Evolutionary conservation across 2,797 vertebrate species (phyloP).

Genomic region (Novumbra hubbsi): DNA sequence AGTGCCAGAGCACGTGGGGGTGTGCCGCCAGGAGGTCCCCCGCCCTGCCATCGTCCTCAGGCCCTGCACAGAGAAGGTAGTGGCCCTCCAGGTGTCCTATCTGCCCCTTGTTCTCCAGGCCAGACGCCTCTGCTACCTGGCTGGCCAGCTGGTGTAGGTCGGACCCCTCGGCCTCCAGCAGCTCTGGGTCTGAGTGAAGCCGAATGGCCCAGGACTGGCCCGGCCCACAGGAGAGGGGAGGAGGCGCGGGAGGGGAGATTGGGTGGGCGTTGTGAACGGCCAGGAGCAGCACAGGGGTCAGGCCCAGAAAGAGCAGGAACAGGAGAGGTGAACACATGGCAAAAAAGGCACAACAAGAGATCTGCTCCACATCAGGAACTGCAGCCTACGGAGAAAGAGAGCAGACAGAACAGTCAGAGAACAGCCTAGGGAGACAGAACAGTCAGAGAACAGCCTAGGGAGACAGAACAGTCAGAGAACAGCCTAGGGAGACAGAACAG

Average conservation of each 20-base stretch:
- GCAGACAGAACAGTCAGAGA: too few species aligned
- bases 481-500: too few species aligned
- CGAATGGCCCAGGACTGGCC: conserved; percentile 86
- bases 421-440: too few species aligned
- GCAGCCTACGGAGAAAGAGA: conserved; percentile 39
- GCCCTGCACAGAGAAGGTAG: conserved; percentile 80
- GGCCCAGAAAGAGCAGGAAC: conserved; percentile 52
- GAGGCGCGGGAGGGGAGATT: conserved; percentile 32
- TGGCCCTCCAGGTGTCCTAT: conserved; percentile 90
- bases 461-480: too few species aligned
- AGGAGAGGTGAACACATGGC: conserved; percentile 66
- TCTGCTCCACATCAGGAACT: conserved; percentile 67
- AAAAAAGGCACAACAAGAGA: conserved; percentile 34
- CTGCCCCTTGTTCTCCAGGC: conserved; percentile 86
- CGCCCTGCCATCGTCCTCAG: conserved; percentile 41
- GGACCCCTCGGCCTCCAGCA: conserved; percentile 34
- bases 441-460: too few species aligned
- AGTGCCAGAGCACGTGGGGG: conserved; percentile 86
- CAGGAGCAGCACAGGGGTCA: conserved; percentile 53
- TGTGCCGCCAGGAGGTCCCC: conserved; percentile 76
- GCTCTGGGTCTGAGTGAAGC: conserved; percentile 55
- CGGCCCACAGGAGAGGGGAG: conserved; percentile 49
- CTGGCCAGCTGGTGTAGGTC: conserved; percentile 63
- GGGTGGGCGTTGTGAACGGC: conserved; percentile 39
- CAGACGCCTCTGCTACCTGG: conserved; percentile 76